Percentiles rank a stretch among this genome's conserved stretches.
phyloP scores from a whole-genome alignment of 2,888 invertebrate genomes.

The Mesodorylaimus sp. region DNA sequence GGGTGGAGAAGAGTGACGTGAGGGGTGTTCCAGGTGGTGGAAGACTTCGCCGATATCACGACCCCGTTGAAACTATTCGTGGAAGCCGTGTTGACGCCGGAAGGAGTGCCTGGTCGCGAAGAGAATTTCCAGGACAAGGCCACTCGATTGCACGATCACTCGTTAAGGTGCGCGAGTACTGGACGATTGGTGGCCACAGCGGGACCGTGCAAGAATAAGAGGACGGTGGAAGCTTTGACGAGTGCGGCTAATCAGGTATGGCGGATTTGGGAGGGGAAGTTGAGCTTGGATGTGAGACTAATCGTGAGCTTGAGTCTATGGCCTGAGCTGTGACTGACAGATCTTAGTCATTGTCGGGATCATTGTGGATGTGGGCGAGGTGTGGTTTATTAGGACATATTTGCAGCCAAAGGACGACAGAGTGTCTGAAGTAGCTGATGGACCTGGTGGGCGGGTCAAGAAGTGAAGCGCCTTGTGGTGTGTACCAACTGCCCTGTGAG shows the following conservation, averaged over 20 bases:
- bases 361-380: background rate
- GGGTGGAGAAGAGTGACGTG: constrained; percentile 5
- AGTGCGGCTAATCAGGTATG: constrained; percentile 58
- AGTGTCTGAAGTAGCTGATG: no score
- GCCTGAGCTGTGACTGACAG: no score
- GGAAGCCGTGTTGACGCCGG: constrained; percentile 47
- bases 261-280: background rate
- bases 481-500: no score
- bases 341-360: background rate
- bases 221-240: constrained; percentile 65
- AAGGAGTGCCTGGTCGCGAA: background rate
- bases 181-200: constrained; percentile 74
- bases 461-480: no score
- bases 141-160: constrained; percentile 57
- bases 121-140: constrained; percentile 46
- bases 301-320: no score
- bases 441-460: no score
- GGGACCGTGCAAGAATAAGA: constrained; percentile 69
- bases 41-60: constrained; percentile 86
- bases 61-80: constrained; percentile 79
- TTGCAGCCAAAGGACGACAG: no score
- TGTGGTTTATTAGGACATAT: no score
- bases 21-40: constrained; percentile 48
- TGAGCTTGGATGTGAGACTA: no score
- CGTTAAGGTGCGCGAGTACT: constrained; percentile 64